Base-by-base conservation (phyloP, 2,113 vertebrate species). In the Etheostoma spectabile region DNA sequence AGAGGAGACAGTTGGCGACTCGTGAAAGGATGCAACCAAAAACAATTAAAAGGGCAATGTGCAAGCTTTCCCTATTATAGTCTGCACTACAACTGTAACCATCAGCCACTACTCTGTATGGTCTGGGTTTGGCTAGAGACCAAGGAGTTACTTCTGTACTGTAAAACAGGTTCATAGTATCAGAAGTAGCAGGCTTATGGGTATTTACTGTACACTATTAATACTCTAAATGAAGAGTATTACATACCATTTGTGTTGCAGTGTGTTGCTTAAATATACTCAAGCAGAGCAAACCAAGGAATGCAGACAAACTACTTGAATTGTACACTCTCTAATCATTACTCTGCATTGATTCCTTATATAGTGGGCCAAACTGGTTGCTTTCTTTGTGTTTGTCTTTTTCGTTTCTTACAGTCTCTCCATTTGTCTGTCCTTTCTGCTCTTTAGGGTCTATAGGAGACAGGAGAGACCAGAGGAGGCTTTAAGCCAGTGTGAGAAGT, bases 401-500 rank as follows among this genome's bases (percentile, higher is more conserved):
- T 74, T 49, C 8, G 4, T 71, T 8, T 80, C 48, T 65, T 3
- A 55, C 46, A 51, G 3, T 66, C 24, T 60, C 22, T 38, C 56
- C 49, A 27, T 79, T 67, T 82, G 1, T 52, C 21, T 73, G 68
- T 68, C 13, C 30, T 80, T 22, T 81, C 52, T 88, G 13, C 53
- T 60, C 64, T 71, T 27, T 55, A 94, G 94, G 73, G 77, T 93
- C 56, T 93, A 87, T 64, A 89, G 82, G 79, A 83, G 71, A 51
- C 91, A 92, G 81, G 89, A 74, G 19, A 84, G 80, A 42, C 69
- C 64, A 59, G 82, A 75, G 46, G 74, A 87, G 21, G 91, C 94
- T 2, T 83, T 94, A 21, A 65, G 19, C n/a, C 88, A 88, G 79
- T 95, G 92, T 86, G 83, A 93, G 83, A 92, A 76, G 80, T 91